Evolutionary conservation across 2,888 invertebrate genomes (phyloP).

Genomic region (Chorisops tibialis): DNA sequence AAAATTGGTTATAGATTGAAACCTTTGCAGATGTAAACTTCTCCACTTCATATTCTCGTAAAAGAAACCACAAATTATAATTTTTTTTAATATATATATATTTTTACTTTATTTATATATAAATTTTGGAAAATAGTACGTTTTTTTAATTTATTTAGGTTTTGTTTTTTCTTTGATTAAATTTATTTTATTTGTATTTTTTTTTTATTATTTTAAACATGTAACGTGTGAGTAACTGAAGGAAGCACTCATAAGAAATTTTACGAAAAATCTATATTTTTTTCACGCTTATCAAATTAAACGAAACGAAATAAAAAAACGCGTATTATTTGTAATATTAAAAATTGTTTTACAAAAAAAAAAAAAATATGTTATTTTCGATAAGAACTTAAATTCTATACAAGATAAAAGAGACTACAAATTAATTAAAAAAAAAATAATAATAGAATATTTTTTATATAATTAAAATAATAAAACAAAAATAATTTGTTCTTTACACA

Average conservation of each 20-base stretch:
- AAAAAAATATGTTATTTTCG: neutral
- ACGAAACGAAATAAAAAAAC: neutral
- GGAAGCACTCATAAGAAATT: constrained; percentile 19
- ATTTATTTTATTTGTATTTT: neutral
- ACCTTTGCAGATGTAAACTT: neutral
- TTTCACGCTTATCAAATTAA: neutral
- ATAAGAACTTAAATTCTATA: constrained; percentile 13
- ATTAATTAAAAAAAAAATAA: constrained; percentile 15
- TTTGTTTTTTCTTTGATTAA: neutral
- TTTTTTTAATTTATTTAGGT: neutral
- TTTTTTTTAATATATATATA: constrained; percentile 17
- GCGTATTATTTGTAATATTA: neutral
- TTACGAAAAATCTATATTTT: too few relatives aligned
- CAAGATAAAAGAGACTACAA: constrained; percentile 8
- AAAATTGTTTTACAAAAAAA: constrained; percentile 13
- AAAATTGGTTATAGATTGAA: too few relatives aligned
- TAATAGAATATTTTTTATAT: constrained; percentile 4
- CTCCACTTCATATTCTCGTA: neutral
- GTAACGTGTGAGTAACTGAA: constrained; percentile 18
- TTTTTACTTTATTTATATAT: constrained; percentile 19
- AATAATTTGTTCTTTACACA: constrained; percentile 31
- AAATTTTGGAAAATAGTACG: constrained; percentile 24
- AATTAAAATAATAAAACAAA: constrained; percentile 15
- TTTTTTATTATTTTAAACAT: neutral
- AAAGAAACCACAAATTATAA: neutral